Evolutionary conservation across 1,140 invertebrate genomes (phyloP).

Genomic region (Eriocheir sinensis): DNA sequence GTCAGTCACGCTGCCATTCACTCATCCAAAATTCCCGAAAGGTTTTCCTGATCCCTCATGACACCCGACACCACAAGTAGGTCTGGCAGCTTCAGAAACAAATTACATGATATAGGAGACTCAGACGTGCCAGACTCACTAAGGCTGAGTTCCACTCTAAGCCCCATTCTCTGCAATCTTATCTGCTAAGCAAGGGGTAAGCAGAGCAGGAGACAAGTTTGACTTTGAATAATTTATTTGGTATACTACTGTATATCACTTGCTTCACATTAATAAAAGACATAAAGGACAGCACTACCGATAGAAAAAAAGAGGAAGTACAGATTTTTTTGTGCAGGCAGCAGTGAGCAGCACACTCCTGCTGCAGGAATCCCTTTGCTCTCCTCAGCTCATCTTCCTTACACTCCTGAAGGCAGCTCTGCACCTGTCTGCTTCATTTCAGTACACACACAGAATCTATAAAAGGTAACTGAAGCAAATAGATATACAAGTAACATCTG

Average conservation of each 20-base stretch:
- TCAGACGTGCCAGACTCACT: too few relatives aligned
- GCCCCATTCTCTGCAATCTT: background rate
- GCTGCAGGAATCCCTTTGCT: background rate
- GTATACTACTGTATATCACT: slow-evolving; percentile 35
- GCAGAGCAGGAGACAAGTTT: background rate
- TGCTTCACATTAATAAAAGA: slow-evolving; percentile 43
- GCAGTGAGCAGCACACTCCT: background rate
- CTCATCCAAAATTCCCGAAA: too few relatives aligned
- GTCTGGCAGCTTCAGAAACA: too few relatives aligned
- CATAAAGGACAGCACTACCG: slow-evolving; percentile 9
- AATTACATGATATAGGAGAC: too few relatives aligned
- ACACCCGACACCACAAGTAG: too few relatives aligned
- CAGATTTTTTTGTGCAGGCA: slow-evolving; percentile 1
- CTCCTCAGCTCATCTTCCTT: background rate
- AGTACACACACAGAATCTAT: background rate
- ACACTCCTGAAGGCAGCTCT: background rate
- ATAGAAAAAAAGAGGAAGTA: slow-evolving; percentile 7
- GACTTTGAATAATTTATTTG: slow-evolving; percentile 52
- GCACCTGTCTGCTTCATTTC: background rate
- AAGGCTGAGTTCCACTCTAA: too few relatives aligned
- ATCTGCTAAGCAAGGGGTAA: too few relatives aligned
- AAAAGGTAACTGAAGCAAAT: background rate
- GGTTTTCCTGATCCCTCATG: too few relatives aligned
- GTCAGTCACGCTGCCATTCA: too few relatives aligned
- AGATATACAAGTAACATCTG: background rate